Percentiles rank a stretch among this genome's conserved stretches.
phyloP scores from a whole-genome alignment of 2,113 vertebrate genomes.

The Caranx ignobilis region DNA sequence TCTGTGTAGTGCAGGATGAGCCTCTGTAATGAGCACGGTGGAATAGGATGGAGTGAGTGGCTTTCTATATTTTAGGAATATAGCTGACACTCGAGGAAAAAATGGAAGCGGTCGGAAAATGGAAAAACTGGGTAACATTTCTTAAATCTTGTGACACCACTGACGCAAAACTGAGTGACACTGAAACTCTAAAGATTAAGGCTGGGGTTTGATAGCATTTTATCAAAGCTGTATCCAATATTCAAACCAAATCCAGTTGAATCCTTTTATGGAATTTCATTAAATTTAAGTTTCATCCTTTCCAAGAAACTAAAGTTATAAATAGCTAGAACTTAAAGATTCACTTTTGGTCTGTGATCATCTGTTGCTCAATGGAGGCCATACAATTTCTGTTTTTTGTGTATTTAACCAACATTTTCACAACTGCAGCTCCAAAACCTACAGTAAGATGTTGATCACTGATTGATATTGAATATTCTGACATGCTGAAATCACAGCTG shows the following conservation, averaged over 20 bases:
- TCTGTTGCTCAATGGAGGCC: background rate
- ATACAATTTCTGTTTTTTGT: background rate
- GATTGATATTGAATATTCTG: too few species aligned
- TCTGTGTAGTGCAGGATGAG: slow-evolving; percentile 44
- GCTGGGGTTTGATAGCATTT: background rate
- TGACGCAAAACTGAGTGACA: background rate
- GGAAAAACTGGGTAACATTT: slow-evolving; percentile 6
- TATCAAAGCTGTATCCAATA: background rate
- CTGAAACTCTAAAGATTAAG: background rate
- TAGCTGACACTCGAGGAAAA: background rate
- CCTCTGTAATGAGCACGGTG: slow-evolving; percentile 53
- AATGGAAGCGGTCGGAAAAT: slow-evolving; percentile 14
- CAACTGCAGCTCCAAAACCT: background rate
- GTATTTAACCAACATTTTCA: background rate
- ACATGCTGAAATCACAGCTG: too few species aligned
- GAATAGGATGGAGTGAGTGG: slow-evolving; percentile 31
- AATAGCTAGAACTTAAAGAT: background rate
- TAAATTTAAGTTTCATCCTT: too few species aligned
- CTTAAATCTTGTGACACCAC: background rate
- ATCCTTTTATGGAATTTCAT: too few species aligned
- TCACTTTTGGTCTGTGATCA: background rate
- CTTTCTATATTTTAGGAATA: slow-evolving; percentile 44
- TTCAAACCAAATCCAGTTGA: background rate
- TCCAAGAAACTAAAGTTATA: too few species aligned
- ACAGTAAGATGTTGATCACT: background rate